These are phyloP conservation scores for Lacanobia oleracea DNA, from an alignment of 2,888 invertebrate genomes.

Conservation along the genomic window DNA sequence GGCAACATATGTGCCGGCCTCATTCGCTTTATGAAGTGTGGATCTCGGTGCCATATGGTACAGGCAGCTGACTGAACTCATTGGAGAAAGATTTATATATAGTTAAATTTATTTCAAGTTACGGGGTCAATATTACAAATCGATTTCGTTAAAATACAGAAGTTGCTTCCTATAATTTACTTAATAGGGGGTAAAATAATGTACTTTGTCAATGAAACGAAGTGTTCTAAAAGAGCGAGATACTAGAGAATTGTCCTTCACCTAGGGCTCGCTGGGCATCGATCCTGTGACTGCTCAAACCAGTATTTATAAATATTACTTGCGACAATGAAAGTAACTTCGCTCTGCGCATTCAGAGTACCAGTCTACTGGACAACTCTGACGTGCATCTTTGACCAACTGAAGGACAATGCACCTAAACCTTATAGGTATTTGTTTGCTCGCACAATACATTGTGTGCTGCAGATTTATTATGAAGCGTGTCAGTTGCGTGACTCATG, in stretches of 20 bases:
- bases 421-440: conserved; percentile 64
- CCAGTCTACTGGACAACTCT: conserved; percentile 32
- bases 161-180: background rate
- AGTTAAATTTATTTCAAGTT: conserved; percentile 34
- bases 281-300: conserved; percentile 84
- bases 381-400: conserved; percentile 60
- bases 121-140: background rate
- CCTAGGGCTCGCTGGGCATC: conserved; percentile 85
- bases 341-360: conserved; percentile 52
- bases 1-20: conserved; percentile 87
- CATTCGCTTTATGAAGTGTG: conserved; percentile 87
- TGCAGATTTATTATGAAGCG: conserved; percentile 81
- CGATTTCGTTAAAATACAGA: conserved; percentile 5
- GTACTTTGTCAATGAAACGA: conserved; percentile 74
- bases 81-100: conserved; percentile 61
- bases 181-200: background rate
- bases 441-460: conserved; percentile 71
- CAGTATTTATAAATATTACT: conserved; percentile 85
- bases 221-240: conserved; percentile 74
- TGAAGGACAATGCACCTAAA: conserved; percentile 75
- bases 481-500: conserved; percentile 88
- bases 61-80: conserved; percentile 85
- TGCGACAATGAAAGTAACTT: conserved; percentile 76
- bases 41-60: conserved; percentile 88
- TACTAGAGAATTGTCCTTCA: conserved; percentile 87